A percentile compares a stretch with the other conserved stretches of the same genome.
Evolutionary conservation across 2,888 invertebrate genomes (phyloP).

Genomic region (Lymantria dispar): DNA sequence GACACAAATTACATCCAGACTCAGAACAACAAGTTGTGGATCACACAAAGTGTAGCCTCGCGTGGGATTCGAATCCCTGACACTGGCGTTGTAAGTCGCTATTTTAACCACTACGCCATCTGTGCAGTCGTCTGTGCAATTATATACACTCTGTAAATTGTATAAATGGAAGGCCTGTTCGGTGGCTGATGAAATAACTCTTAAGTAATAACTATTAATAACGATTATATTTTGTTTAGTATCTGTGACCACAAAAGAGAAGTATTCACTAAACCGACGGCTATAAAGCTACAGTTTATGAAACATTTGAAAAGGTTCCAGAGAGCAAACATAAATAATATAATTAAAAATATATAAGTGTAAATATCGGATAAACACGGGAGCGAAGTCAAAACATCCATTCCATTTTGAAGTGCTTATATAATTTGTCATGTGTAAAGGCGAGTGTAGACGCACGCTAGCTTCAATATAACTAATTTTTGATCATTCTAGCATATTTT

Average conservation of each 20-base stretch:
- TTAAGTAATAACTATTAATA: constrained; percentile 12
- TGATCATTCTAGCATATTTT: too few relatives aligned
- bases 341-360: constrained; percentile 37
- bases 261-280: constrained; percentile 14
- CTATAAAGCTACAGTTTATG: constrained; percentile 31
- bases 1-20: too few relatives aligned
- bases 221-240: constrained; percentile 26
- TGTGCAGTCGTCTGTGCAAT: too few relatives aligned
- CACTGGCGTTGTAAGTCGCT: too few relatives aligned
- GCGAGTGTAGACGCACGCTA: too few relatives aligned
- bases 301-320: constrained; percentile 33
- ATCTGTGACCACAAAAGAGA: constrained; percentile 21
- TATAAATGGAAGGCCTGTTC: neutral
- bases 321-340: constrained; percentile 38
- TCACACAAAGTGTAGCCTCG: too few relatives aligned
- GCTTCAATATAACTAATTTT: too few relatives aligned
- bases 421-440: constrained; percentile 46
- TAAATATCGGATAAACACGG: constrained; percentile 43
- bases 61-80: too few relatives aligned
- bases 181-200: neutral
- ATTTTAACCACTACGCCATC: too few relatives aligned
- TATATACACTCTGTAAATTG: too few relatives aligned
- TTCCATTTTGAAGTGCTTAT: constrained; percentile 35
- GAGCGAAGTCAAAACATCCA: constrained; percentile 46
- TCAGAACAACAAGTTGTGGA: too few relatives aligned